phyloP scores from a whole-genome alignment of 2,797 vertebrate species.

The Cyclura pinguis region DNA sequence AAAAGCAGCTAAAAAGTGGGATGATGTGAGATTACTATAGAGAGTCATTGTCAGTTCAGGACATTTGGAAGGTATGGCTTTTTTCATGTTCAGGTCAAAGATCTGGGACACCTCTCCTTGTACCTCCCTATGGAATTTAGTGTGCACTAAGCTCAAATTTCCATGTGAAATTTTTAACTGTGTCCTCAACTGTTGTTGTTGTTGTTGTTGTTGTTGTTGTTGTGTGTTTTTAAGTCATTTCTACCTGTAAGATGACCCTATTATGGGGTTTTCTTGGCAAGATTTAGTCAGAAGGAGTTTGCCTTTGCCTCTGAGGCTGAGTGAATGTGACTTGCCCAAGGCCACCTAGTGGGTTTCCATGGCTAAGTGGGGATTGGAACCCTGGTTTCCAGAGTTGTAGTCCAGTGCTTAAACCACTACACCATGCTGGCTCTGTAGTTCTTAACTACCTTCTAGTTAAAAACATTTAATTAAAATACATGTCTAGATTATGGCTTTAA shows the following conservation, averaged over 20 bases:
- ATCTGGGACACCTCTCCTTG: not conserved
- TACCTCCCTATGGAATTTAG: not conserved
- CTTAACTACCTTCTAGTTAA: not conserved
- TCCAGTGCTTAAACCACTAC: not conserved
- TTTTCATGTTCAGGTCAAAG: not conserved
- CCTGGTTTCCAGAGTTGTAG: not conserved
- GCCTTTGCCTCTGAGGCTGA: not conserved
- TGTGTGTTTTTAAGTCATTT: too few species aligned
- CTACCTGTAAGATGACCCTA: too few species aligned
- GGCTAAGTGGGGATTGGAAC: too few species aligned
- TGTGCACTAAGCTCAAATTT: not conserved
- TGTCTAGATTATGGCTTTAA: not conserved
- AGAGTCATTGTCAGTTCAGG: too few species aligned
- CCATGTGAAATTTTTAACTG: not conserved
- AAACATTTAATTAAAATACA: not conserved
- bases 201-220: not conserved
- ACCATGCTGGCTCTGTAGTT: too few species aligned
- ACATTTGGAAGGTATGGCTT: too few species aligned
- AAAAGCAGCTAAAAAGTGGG: too few species aligned
- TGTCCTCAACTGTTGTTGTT: not conserved
- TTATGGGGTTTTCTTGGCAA: not conserved
- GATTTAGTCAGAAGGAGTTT: not conserved
- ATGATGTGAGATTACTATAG: too few species aligned
- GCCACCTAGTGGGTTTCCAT: too few species aligned
- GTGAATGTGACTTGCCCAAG: not conserved